Evolutionary conservation across 1,140 invertebrate genomes (phyloP), one percentile per base, ranked within the genome.

Genomic region (Neodiprion lecontei): DNA sequence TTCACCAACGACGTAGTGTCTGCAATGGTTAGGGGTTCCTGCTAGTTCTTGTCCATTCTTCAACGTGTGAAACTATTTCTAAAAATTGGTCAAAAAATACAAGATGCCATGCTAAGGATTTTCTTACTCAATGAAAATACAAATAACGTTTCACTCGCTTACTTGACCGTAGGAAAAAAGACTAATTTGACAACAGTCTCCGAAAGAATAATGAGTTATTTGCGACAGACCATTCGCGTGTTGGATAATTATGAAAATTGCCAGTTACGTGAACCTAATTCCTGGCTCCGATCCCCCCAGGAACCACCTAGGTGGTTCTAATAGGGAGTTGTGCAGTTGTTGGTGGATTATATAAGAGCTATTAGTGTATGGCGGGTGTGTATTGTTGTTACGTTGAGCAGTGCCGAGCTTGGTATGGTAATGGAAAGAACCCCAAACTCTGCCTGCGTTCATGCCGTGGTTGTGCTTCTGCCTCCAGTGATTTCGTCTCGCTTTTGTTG

Each of bases 401-500:
- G 12, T 47, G 12, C 23, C 61, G 28, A 40, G 28, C 53, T 4
- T 61, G 67, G 67, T 69, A 21, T 69, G 21, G 73, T 82, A 83
- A 83, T 84, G 81, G 83, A 84, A 82, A 83, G 80, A 83, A 83
- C 81, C 81, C 74, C 72, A 82, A 83, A 82, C 77, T 79, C 76
- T 69, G 77, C 78, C 75, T 74, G 72, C 77, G 72, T 70, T 67
- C 70, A 74, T 47, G 17, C 61, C 12, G 17, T 14, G 49, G 68
- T 68, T 77, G 69, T 74, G 73, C 53, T 68, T 49, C 69, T 48
- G 50, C 76, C 76, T 74, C 73, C 49, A 71, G 69, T 75, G 73
- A 14, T 67, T 71, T 72, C 47, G 66, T 72, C 47, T 67, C 40
- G 9, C 12, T 23, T 61, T 61, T 69, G 23, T 17, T 28, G 61